A percentile compares a stretch with the other conserved stretches of the same genome.
Evolutionary conservation across 1,140 invertebrate genomes (phyloP).

Genomic region (Drosophila subobscura): DNA sequence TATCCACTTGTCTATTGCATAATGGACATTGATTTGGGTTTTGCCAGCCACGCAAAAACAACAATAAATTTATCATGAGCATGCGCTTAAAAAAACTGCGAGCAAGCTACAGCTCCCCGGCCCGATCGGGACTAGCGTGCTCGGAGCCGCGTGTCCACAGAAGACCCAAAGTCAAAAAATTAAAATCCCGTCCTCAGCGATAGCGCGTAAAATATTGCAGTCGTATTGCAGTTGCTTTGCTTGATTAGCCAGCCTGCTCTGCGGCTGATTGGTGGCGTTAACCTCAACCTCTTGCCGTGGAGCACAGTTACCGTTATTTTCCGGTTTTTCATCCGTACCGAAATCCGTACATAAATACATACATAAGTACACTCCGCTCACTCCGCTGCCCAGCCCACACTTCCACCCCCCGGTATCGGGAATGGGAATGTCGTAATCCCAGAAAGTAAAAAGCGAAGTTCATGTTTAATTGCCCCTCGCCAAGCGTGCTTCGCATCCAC

Average conservation of each 20-base stretch:
- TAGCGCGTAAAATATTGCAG: constrained; percentile 53
- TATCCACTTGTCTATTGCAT: constrained; percentile 29
- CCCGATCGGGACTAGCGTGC: not conserved
- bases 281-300: constrained; percentile 5
- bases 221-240: constrained; percentile 43
- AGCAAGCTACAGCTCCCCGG: constrained; percentile 8
- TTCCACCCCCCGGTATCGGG: not conserved
- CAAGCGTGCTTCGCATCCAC: constrained; percentile 37
- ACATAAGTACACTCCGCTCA: no score
- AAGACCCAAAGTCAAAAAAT: constrained; percentile 45
- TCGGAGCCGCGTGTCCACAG: no score
- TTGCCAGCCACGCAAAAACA: constrained; percentile 15
- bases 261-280: constrained; percentile 22
- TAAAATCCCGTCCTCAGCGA: constrained; percentile 65
- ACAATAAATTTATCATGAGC: constrained; percentile 43
- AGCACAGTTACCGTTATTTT: constrained; percentile 74
- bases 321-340: constrained; percentile 55
- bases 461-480: constrained; percentile 75
- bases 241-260: constrained; percentile 65
- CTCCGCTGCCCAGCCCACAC: constrained; percentile 10
- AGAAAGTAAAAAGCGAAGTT: constrained; percentile 65
- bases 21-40: constrained; percentile 27
- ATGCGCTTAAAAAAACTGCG: constrained; percentile 20
- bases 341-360: constrained; percentile 8
- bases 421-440: constrained; percentile 58